Conservation (phyloP, 2,888 invertebrate genomes). For the Lasius platythorax region DNA sequence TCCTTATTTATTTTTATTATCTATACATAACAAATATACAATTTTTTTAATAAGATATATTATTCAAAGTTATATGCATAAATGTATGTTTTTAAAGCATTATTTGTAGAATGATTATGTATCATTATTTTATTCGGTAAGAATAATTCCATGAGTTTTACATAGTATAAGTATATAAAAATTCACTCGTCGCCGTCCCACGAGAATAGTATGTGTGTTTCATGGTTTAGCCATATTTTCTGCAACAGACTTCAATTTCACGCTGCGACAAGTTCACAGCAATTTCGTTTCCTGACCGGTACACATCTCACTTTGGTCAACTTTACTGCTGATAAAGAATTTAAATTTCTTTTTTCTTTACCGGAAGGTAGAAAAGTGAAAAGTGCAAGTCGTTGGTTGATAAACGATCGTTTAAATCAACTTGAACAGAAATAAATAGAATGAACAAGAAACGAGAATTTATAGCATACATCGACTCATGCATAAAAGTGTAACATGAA, state of each 20-base stretch:
- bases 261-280: constrained; percentile 63
- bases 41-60: background rate
- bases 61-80: background rate
- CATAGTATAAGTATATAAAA: constrained; percentile 5
- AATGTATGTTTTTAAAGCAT: background rate
- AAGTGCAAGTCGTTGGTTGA: constrained; percentile 8
- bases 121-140: background rate
- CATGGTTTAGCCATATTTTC: constrained; percentile 19
- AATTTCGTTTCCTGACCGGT: constrained; percentile 48
- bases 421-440: background rate
- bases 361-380: constrained; percentile 1
- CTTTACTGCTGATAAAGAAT: constrained; percentile 42
- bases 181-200: background rate
- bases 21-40: too few relatives aligned
- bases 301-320: constrained; percentile 25
- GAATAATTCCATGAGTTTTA: background rate
- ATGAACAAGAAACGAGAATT: constrained; percentile 1
- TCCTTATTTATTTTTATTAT: too few relatives aligned
- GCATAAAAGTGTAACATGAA: background rate
- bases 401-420: constrained; percentile 18
- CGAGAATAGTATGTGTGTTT: background rate
- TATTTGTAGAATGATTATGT: background rate
- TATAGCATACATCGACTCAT: background rate
- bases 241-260: constrained; percentile 65
- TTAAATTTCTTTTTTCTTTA: constrained; percentile 24